Conservation (phyloP, 2,113 vertebrate species). For the Pomatostomus ruficeps region DNA sequence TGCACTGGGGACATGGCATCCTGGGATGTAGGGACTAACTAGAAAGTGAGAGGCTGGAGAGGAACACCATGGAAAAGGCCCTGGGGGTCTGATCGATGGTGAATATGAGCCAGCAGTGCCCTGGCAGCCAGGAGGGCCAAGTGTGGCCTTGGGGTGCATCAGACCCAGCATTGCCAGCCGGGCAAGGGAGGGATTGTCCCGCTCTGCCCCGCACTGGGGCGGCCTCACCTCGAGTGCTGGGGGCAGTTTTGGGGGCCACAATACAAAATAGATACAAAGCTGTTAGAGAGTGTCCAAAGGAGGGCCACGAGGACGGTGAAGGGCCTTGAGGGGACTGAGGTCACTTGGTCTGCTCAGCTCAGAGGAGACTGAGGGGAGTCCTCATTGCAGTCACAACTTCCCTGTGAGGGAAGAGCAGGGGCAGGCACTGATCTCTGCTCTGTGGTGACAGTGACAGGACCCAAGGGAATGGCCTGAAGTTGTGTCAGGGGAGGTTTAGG, state of each 20-base stretch:
- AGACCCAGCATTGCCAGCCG: fast-evolving
- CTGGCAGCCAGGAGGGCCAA: not conserved
- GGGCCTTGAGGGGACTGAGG: not conserved
- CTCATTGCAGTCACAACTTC: not conserved
- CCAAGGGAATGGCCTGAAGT: not conserved
- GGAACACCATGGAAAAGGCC: not conserved
- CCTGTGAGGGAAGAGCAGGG: not conserved
- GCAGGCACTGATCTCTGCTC: not conserved
- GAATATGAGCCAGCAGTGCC: not conserved
- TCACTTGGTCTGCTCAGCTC: not conserved
- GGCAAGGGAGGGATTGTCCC: not conserved
- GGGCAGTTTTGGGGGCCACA: not conserved
- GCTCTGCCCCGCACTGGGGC: not conserved
- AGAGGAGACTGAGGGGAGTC: not conserved
- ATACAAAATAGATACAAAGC: not conserved
- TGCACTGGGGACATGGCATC: not conserved
- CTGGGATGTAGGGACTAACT: not conserved
- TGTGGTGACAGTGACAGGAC: not conserved
- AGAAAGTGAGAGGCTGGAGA: not conserved
- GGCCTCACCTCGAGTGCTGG: not conserved
- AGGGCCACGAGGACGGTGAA: not conserved
- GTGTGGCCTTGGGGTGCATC: fast-evolving
- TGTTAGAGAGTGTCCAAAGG: not conserved
- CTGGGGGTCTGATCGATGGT: not conserved
- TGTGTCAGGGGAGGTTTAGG: not conserved